Base-by-base conservation (phyloP, 2,888 invertebrate genomes). In the Lasioglossum lativentre region DNA sequence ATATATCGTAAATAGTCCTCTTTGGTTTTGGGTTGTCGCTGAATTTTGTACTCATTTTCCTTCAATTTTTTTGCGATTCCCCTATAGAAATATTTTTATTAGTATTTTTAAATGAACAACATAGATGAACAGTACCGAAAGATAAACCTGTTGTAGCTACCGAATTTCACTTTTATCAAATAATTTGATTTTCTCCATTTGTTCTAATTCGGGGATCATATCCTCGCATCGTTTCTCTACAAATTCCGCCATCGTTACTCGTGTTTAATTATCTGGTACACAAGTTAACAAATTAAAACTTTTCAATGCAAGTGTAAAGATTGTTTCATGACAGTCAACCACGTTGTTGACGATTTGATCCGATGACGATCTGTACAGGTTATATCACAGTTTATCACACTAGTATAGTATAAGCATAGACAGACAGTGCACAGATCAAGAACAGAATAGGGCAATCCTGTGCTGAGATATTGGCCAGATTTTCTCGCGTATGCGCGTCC, bases 121-220 rank as follows among this genome's bases (percentile, higher is more conserved):
- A 4, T 1, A n/a, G 8, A 14, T 27, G 14, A 75, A 23, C 45
- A 23, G 12, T 14, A 40, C 30, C 3, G 30, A 42, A 70, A 27
- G 8, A 73, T 78, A 86, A n/a, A 82, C 75, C 80, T 76, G 3
- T 23, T 5, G 12, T 10, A 77, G 75, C 68, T 95, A 97, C 97
- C 96, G 96, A 93, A 97, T 96, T 96, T 98, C 98, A 76, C 96
- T 96, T 81, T 96, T 96, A 14, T 96, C 96, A 93, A 97, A 98
- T 77, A 98, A 95, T 92, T 96, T 96, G 56, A 96, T 96, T 91
- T 97, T 96, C 92, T 97, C 96, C 97, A 98, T 97, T 93, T 97
- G 97, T 94, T 98, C 98, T 93, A 98, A 96, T 94, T 98, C 98
- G 86, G 97, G 97, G 92, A 98, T 96, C 96, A 97, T 97, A 88